Evolutionary conservation across 2,888 invertebrate genomes (phyloP).

Genomic region (Myathropa florea): DNA sequence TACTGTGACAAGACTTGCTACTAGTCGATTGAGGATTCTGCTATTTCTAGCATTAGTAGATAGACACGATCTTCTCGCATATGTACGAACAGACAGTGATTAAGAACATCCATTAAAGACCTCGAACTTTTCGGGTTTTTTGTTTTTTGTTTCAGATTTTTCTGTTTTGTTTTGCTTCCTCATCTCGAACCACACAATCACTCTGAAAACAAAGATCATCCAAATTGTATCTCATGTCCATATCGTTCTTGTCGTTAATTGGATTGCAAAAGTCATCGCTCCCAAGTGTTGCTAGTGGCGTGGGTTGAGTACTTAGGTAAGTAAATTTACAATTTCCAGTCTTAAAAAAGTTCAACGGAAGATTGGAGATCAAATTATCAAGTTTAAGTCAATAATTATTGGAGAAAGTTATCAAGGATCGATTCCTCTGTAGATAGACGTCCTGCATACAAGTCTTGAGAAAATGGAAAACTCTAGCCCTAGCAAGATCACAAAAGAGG

Average conservation of each 20-base stretch:
- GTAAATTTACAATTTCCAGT: not conserved
- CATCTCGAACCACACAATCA: not conserved
- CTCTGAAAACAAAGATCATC: not conserved
- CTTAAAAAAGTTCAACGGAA: not conserved
- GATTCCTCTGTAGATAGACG: too few species aligned
- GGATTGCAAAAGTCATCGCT: not conserved
- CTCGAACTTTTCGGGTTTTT: not conserved
- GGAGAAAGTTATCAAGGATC: too few species aligned
- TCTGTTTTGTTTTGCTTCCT: not conserved
- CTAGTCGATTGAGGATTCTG: not conserved
- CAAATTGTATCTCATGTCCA: not conserved
- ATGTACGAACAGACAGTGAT: not conserved
- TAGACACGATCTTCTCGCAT: not conserved
- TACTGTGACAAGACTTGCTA: not conserved
- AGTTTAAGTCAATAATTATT: too few species aligned
- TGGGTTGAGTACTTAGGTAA: not conserved
- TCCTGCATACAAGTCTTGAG: too few species aligned
- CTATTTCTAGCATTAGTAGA: not conserved
- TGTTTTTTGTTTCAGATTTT: not conserved
- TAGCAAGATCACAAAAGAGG: too few species aligned
- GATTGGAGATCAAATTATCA: not conserved
- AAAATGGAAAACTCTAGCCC: too few species aligned
- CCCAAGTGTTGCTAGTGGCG: not conserved
- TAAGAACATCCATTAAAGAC: not conserved
- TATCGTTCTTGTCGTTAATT: too few species aligned